Evolutionary conservation across 2,888 invertebrate genomes (phyloP).

Genomic region (Drosophila demipolita): DNA sequence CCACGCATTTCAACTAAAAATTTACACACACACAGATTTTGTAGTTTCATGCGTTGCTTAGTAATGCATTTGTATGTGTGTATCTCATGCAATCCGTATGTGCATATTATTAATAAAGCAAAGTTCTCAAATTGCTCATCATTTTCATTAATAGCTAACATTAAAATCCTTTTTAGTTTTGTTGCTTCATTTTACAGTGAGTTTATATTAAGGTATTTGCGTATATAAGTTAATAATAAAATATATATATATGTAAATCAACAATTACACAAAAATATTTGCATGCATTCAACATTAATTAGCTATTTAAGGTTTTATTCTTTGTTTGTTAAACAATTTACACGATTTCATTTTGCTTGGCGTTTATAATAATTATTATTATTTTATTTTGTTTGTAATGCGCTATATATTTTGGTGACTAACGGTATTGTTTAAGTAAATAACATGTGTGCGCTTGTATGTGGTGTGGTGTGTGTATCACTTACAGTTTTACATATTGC

Average conservation of each 20-base stretch:
- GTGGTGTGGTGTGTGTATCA: not conserved
- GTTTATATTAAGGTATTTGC: slow-evolving; percentile 40
- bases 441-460: not conserved
- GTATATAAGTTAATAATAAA: slow-evolving; percentile 45
- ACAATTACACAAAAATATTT: slow-evolving; percentile 45
- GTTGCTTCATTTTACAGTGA: slow-evolving; percentile 52
- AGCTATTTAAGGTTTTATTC: slow-evolving; percentile 62
- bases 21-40: slow-evolving; percentile 6
- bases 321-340: slow-evolving; percentile 64
- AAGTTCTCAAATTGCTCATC: slow-evolving; percentile 9
- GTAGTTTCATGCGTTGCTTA: slow-evolving; percentile 7
- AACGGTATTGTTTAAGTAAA: slow-evolving; percentile 15
- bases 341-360: slow-evolving; percentile 37
- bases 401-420: slow-evolving; percentile 13
- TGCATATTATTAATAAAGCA: slow-evolving; percentile 36
- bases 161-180: slow-evolving; percentile 18
- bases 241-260: slow-evolving; percentile 30
- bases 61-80: slow-evolving; percentile 26
- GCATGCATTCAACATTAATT: slow-evolving; percentile 56
- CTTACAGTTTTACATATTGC: slow-evolving; percentile 21
- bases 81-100: slow-evolving; percentile 1
- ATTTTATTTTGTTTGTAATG: slow-evolving; percentile 2
- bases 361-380: slow-evolving; percentile 21
- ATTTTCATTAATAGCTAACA: slow-evolving; percentile 9
- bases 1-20: slow-evolving; percentile 19